These are phyloP conservation scores for Recurvirostra avosetta DNA, from an alignment of 2,113 vertebrate species.

Conservation along the genomic window DNA sequence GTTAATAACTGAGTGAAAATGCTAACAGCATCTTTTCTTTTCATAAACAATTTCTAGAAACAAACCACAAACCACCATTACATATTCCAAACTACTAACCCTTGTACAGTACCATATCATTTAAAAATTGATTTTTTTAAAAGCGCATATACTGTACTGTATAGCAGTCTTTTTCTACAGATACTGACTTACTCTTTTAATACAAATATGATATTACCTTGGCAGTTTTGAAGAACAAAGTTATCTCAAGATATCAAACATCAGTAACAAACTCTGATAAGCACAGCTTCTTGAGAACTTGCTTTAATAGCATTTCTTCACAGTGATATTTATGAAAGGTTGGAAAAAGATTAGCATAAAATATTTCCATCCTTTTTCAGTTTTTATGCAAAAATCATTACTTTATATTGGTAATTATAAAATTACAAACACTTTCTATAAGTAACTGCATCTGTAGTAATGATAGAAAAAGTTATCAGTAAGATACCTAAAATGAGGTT, in stretches of 20 bases:
- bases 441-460: slow-evolving; percentile 87
- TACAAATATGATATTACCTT: slow-evolving; percentile 85
- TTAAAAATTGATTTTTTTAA: slow-evolving; percentile 65
- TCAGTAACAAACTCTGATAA: slow-evolving; percentile 82
- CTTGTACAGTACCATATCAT: slow-evolving; percentile 60
- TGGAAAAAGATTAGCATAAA: slow-evolving; percentile 80
- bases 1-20: slow-evolving; percentile 78
- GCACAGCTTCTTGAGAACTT: slow-evolving; percentile 83
- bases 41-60: slow-evolving; percentile 72
- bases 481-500: slow-evolving; percentile 69
- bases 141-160: slow-evolving; percentile 70
- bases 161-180: slow-evolving; percentile 73
- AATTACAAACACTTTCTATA: slow-evolving; percentile 97
- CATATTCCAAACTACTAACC: slow-evolving; percentile 59
- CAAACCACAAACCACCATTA: slow-evolving; percentile 7
- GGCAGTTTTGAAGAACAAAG: slow-evolving; percentile 89
- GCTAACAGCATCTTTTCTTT: slow-evolving; percentile 74
- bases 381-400: slow-evolving; percentile 79
- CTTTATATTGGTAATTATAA: slow-evolving; percentile 83
- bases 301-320: slow-evolving; percentile 92
- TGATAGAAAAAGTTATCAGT: slow-evolving; percentile 82
- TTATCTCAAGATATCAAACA: slow-evolving; percentile 82
- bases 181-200: slow-evolving; percentile 76
- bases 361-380: slow-evolving; percentile 77
- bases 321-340: slow-evolving; percentile 98